Evolutionary conservation across 2,797 vertebrate genomes (phyloP), one percentile per base, ranked within the genome.

Genomic region (Glyptemys insculpta): DNA sequence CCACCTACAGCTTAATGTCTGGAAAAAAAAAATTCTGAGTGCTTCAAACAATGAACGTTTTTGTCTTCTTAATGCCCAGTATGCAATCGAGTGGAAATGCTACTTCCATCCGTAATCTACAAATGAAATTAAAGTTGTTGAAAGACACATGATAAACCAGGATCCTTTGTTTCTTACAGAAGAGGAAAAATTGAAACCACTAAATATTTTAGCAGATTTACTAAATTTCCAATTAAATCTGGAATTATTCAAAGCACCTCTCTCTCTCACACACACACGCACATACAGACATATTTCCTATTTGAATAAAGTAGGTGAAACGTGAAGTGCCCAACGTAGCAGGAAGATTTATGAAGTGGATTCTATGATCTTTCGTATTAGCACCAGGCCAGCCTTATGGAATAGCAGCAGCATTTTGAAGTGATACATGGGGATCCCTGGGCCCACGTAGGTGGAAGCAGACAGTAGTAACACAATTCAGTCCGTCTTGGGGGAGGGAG

Each of bases 61-160:
- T 98, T 99, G 98, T 99, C 97, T 98, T 89, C 97, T 92, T 97
- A 97, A 98, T 98, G 98, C 97, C 97, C 97, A 87, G 97, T 94
- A 98, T 96, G 98, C 98, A 98, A 98, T 98, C 95, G 97, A 98
- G 98, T 98, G 98, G 98, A 98, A 98, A 98, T 98, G 98, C 97
- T 98, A 98, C 98, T 98, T 98, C 98, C 98, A 98, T 97, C 96
- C 68, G 86, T 98, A 98, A 99, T 98, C 98, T 98, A 98, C 97
- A 98, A 98, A 98, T 98, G 98, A 98, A 99, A 99, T 99, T 98
- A 98, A 98, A 98, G 97, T 98, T 98, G 98, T 98, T 98, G 98
- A 99, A 98, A 98, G 98, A 99, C 97, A 85, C 90, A 96, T n/a
- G 96, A 98, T 97, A 98, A 98, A 98, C 97, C 97, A 72, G 97